Conservation (phyloP, 2,113 vertebrate genomes). For the Lepus americanus region DNA sequence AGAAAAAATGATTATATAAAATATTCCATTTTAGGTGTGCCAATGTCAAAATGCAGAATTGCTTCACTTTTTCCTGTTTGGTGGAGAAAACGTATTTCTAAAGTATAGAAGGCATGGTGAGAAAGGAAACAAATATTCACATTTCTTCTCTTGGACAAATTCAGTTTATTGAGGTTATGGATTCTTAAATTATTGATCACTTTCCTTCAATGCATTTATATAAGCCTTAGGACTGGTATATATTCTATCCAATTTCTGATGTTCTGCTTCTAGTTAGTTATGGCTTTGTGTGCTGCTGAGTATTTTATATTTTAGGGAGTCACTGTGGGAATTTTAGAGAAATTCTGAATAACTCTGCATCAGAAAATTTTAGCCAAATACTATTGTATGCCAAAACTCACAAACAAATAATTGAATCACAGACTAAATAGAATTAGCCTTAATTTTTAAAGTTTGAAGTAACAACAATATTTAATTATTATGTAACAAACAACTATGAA, state of each 20-base stretch:
- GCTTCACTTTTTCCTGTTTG: neutral
- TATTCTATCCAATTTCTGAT: neutral
- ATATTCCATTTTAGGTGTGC: neutral
- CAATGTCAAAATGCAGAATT: neutral
- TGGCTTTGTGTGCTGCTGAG: neutral
- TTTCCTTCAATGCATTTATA: neutral
- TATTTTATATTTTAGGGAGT: neutral
- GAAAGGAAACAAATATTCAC: neutral
- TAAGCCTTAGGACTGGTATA: neutral
- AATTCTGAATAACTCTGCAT: neutral
- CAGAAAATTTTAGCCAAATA: neutral
- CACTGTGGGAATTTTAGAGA: neutral
- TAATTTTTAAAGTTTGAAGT: neutral
- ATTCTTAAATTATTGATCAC: neutral
- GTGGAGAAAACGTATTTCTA: constrained; percentile 11
- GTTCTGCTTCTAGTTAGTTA: neutral
- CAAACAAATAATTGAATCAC: neutral
- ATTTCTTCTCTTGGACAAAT: neutral
- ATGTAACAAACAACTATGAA: constrained; percentile 9
- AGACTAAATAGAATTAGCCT: neutral
- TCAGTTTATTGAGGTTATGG: neutral
- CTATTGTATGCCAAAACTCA: neutral
- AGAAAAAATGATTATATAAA: neutral
- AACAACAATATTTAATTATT: neutral
- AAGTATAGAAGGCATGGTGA: neutral